Percentiles rank a stretch among this genome's conserved stretches.
phyloP scores from a whole-genome alignment of 2,797 vertebrate genomes.

The Hydrophis major region DNA sequence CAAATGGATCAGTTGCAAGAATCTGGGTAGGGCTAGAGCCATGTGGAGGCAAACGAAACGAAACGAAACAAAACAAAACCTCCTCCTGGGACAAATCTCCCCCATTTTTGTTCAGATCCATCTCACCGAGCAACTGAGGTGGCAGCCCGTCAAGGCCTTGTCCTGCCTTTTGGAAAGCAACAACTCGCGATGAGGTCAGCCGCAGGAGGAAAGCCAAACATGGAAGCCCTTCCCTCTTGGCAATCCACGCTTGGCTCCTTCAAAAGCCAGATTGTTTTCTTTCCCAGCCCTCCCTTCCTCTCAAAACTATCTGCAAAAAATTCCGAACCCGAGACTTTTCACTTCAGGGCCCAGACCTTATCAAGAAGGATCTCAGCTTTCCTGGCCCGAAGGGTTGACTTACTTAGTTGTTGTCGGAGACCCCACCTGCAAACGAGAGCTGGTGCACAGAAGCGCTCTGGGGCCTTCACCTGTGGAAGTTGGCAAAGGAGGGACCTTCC shows the following conservation, averaged over 20 bases:
- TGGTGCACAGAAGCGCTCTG: constrained; percentile 20
- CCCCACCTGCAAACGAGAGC: constrained; percentile 35
- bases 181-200: constrained; percentile 8
- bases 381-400: constrained; percentile 42
- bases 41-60: neutral
- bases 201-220: constrained; percentile 31
- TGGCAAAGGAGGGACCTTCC: fast-evolving
- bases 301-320: constrained; percentile 47
- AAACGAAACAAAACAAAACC: constrained; percentile 31
- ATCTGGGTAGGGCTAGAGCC: neutral
- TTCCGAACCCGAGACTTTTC: constrained; percentile 57
- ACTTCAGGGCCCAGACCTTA: constrained; percentile 33
- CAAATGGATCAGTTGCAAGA: neutral
- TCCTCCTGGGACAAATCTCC: constrained; percentile 24
- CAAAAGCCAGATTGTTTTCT: constrained; percentile 21
- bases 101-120: neutral
- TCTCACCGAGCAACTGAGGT: constrained; percentile 11
- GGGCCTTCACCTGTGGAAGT: constrained; percentile 44
- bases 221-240: constrained; percentile 15
- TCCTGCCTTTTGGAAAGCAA: constrained; percentile 4
- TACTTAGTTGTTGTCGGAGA: neutral
- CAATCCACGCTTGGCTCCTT: constrained; percentile 38
- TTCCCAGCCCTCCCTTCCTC: neutral
- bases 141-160: neutral
- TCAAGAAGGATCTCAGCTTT: constrained; percentile 25